A percentile compares a stretch with the other conserved stretches of the same genome.
Evolutionary conservation across 2,888 invertebrate genomes (phyloP).

Genomic region (Tetrapedia diversipes): DNA sequence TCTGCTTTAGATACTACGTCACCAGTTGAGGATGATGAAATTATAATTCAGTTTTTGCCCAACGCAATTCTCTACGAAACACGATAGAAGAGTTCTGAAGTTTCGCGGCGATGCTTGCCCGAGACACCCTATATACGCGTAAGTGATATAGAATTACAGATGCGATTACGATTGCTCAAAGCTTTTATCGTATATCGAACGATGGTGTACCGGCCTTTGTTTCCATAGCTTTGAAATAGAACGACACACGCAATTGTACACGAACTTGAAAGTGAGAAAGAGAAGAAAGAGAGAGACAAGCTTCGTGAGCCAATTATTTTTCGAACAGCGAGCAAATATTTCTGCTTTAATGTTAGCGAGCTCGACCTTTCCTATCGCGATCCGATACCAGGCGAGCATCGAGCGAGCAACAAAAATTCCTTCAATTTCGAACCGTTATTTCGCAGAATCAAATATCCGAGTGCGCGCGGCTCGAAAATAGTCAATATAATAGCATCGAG

Average conservation of each 20-base stretch:
- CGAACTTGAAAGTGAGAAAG: too few relatives aligned
- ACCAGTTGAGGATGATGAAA: too few relatives aligned
- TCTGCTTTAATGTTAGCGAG: conserved; percentile 5
- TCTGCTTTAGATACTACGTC: too few relatives aligned
- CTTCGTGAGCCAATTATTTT: conserved; percentile 26
- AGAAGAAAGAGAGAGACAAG: too few relatives aligned
- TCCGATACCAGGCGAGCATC: neutral
- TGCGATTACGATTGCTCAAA: conserved; percentile 45
- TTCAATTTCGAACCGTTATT: conserved; percentile 31
- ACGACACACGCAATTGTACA: conserved; percentile 1
- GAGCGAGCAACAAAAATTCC: neutral
- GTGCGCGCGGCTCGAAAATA: conserved; percentile 25
- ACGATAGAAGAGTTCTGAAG: too few relatives aligned
- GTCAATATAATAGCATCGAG: conserved; percentile 29
- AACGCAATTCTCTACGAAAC: too few relatives aligned
- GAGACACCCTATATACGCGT: neutral
- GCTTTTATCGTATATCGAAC: conserved; percentile 56
- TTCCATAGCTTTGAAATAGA: conserved; percentile 34
- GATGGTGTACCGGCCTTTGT: conserved; percentile 34
- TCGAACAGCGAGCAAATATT: conserved; percentile 13
- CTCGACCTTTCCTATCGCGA: neutral
- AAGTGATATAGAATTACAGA: conserved; percentile 50
- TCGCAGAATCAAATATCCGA: conserved; percentile 44
- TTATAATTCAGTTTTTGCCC: too few relatives aligned
- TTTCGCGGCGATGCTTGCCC: too few relatives aligned